Conservation (phyloP, 2,797 vertebrate species). For the Ctenochaetus hawaiiensis region DNA sequence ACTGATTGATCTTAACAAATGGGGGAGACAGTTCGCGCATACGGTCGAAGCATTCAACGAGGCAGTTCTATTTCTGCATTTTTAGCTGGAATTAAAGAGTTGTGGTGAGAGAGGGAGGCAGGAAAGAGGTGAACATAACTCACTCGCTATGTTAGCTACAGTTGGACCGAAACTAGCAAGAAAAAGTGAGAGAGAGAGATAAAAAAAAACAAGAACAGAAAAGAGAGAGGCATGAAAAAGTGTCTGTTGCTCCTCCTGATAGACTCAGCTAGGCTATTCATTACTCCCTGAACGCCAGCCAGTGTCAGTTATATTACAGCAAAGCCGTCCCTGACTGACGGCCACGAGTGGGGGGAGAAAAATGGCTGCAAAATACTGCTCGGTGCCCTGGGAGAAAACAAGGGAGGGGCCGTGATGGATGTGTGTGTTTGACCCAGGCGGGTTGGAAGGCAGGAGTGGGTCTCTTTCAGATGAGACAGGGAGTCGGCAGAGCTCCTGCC, state of each 20-base stretch:
- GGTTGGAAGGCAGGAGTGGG: conserved; percentile 81
- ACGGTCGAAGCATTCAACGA: background rate
- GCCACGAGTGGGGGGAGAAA: conserved; percentile 75
- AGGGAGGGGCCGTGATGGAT: conserved; percentile 85
- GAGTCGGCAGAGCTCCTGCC: conserved; percentile 70
- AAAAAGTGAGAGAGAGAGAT: conserved; percentile 11
- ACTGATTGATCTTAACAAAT: conserved; percentile 11
- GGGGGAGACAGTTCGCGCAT: background rate
- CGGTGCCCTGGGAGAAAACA: conserved; percentile 65
- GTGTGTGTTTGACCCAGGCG: conserved; percentile 85
- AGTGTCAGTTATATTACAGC: conserved; percentile 82
- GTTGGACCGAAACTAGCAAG: conserved; percentile 29
- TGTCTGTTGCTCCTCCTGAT: conserved; percentile 69
- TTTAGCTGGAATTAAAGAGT: conserved; percentile 6
- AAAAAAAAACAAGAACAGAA: conserved; percentile 14
- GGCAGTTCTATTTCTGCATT: background rate
- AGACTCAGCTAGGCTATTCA: conserved; percentile 77
- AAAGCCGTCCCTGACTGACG: conserved; percentile 79
- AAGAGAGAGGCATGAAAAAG: conserved; percentile 45
- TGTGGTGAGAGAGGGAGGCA: conserved; percentile 1
- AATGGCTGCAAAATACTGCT: conserved; percentile 80
- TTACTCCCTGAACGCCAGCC: conserved; percentile 76
- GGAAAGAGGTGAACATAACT: conserved; percentile 8
- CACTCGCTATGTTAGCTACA: conserved; percentile 30
- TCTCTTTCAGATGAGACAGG: conserved; percentile 84